These are phyloP conservation scores for Eristalinus aeneus DNA, from an alignment of 2,888 invertebrate genomes.

Conservation along the genomic window DNA sequence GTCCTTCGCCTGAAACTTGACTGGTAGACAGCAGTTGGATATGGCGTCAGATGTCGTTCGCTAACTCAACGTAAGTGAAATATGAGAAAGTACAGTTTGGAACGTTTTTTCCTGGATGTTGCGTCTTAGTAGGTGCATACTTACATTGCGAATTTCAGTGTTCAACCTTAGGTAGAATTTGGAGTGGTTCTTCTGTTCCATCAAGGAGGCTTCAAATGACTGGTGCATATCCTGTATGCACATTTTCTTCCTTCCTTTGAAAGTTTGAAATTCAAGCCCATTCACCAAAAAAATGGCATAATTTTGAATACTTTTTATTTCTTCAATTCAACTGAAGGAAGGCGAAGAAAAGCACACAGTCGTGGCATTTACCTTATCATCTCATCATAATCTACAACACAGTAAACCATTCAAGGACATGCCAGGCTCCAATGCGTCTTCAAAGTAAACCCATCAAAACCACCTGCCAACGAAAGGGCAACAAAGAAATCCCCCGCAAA, in stretches of 20 bases:
- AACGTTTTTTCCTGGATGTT: not conserved
- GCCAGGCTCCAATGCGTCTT: not conserved
- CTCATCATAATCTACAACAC: not conserved
- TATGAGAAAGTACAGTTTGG: not conserved
- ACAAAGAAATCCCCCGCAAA: not conserved
- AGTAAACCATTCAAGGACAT: not conserved
- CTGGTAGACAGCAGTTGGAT: not conserved
- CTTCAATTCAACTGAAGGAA: too few species aligned
- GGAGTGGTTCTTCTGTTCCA: too few species aligned
- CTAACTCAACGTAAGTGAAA: not conserved
- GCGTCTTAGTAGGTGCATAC: not conserved
- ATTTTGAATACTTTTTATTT: too few species aligned
- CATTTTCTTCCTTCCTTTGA: too few species aligned
- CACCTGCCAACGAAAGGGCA: not conserved
- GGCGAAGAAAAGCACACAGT: too few species aligned
- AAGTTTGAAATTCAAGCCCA: too few species aligned
- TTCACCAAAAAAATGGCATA: too few species aligned
- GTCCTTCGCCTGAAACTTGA: not conserved
- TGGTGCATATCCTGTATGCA: too few species aligned
- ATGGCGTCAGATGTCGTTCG: not conserved
- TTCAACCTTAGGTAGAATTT: too few species aligned
- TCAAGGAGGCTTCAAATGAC: too few species aligned
- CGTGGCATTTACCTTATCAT: too few species aligned
- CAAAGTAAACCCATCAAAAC: not conserved
- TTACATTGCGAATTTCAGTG: too few species aligned